A percentile compares a stretch with the other conserved stretches of the same genome.
phyloP scores from a whole-genome alignment of 64 coral and sea anemone genomes.

The Montipora capricornis region DNA sequence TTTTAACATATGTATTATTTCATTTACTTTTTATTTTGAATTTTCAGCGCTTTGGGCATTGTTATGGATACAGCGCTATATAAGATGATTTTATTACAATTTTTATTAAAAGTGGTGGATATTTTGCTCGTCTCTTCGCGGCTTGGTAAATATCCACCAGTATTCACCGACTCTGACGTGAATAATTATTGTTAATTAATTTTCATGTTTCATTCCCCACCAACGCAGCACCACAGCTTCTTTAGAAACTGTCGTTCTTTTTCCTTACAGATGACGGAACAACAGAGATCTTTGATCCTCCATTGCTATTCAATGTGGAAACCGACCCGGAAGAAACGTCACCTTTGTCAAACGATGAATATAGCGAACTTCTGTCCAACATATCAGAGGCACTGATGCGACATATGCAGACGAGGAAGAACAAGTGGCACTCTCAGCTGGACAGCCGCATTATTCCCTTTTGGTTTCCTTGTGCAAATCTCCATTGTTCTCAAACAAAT shows the following conservation, averaged over 20 bases:
- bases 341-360: constrained; percentile 60
- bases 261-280: constrained; percentile 59
- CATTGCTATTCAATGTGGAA: constrained; percentile 84
- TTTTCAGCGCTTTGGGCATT: too few relatives aligned
- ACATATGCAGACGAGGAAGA: constrained; percentile 83
- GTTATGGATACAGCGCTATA: too few relatives aligned
- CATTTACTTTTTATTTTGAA: too few relatives aligned
- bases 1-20: too few relatives aligned
- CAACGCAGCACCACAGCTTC: too few relatives aligned
- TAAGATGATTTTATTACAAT: too few relatives aligned
- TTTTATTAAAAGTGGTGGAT: too few relatives aligned
- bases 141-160: too few relatives aligned
- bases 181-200: too few relatives aligned
- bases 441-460: constrained; percentile 82
- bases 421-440: constrained; percentile 89
- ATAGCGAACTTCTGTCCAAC: constrained; percentile 68
- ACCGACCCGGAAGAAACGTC: constrained; percentile 71
- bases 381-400: constrained; percentile 57
- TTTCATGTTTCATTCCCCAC: too few relatives aligned
- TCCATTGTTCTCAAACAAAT: constrained; percentile 72
- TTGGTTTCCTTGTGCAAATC: constrained; percentile 80
- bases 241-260: not conserved
- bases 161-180: too few relatives aligned
- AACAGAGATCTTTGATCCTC: constrained; percentile 59
- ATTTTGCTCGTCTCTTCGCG: too few relatives aligned